Conservation (phyloP, 64 coral and sea anemone genomes). For the Exaiptasia diaphana region DNA sequence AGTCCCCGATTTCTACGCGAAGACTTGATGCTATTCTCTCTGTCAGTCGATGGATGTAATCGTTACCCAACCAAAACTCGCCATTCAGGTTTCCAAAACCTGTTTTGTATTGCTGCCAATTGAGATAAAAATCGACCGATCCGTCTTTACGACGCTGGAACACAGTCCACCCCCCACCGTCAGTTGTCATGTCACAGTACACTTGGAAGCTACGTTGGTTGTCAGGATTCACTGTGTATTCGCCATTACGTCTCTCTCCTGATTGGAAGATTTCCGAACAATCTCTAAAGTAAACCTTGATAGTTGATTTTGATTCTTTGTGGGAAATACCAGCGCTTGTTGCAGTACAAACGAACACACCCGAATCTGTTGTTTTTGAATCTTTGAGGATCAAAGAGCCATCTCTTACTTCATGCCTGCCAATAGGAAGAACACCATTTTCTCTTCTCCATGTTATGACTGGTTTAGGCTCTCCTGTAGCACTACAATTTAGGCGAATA, state of each 20-base stretch:
- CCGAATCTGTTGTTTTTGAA: neutral
- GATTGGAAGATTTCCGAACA: slow-evolving; percentile 4
- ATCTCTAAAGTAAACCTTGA: neutral
- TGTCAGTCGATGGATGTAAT: slow-evolving; percentile 18
- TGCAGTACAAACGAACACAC: neutral
- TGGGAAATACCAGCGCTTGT: neutral
- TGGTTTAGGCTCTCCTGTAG: neutral
- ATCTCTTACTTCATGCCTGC: neutral
- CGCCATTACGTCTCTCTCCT: neutral
- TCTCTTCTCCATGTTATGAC: neutral
- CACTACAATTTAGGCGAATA: neutral
- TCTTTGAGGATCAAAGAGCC: neutral
- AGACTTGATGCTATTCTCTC: neutral
- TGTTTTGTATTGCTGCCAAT: neutral
- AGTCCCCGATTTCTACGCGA: slow-evolving; percentile 21
- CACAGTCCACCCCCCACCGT: slow-evolving; percentile 6
- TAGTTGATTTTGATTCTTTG: neutral
- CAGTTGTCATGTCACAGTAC: slow-evolving; percentile 1
- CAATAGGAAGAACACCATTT: neutral
- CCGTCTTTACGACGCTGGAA: slow-evolving; percentile 38
- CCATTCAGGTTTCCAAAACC: slow-evolving; percentile 26
- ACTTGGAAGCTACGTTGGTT: neutral
- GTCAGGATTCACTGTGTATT: slow-evolving; percentile 6
- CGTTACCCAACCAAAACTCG: slow-evolving; percentile 51
- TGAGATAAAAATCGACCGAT: neutral